Conservation (phyloP, 2,113 vertebrate species). For the Tragelaphus imberbis region DNA sequence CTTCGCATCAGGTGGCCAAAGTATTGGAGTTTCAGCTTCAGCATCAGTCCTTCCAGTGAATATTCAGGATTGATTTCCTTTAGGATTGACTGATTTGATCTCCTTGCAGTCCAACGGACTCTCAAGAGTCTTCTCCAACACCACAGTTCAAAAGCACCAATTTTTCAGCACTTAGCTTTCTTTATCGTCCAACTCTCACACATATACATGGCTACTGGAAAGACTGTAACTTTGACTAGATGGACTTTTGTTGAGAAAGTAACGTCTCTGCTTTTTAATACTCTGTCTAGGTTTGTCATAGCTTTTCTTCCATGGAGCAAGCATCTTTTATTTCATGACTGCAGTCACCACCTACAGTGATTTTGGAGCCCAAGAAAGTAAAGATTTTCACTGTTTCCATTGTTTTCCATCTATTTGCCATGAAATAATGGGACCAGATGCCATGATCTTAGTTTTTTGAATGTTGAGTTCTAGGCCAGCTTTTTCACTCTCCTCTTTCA, state of each 20-base stretch:
- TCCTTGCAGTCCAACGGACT: neutral
- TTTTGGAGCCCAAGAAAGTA: neutral
- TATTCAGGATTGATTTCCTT: neutral
- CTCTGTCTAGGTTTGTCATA: neutral
- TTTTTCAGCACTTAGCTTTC: neutral
- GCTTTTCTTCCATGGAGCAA: neutral
- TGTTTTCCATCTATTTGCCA: neutral
- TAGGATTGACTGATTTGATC: neutral
- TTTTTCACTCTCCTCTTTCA: neutral
- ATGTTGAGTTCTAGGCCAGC: neutral
- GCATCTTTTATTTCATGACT: neutral
- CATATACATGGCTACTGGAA: neutral
- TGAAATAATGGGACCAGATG: neutral
- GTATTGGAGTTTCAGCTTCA: neutral
- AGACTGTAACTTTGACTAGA: neutral
- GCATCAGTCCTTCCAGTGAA: neutral
- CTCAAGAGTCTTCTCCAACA: neutral
- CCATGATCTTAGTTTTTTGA: neutral
- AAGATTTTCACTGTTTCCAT: neutral
- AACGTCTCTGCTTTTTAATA: neutral
- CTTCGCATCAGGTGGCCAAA: neutral
- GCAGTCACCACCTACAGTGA: neutral
- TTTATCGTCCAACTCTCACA: neutral
- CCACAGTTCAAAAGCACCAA: neutral
- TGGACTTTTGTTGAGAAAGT: neutral